Base-by-base conservation (phyloP, 1,140 invertebrate genomes). In the Sitobion miscanthi region DNA sequence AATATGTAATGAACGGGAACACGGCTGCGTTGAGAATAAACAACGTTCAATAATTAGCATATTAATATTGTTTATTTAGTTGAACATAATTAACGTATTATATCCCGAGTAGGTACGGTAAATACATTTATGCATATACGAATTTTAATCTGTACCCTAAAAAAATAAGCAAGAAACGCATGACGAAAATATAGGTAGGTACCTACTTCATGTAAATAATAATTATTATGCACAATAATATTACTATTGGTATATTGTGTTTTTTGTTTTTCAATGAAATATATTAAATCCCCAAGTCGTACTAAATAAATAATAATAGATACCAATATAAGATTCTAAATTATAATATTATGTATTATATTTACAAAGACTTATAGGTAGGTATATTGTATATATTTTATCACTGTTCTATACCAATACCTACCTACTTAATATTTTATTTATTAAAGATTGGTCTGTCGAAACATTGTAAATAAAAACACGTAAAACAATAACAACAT, bases 1-100 rank as follows among this genome's bases (percentile, higher is more conserved):
- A 98, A 95, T 98, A 98, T 2, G 97, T 96, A 95, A 99, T 98
- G 95, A 98, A 98, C 9, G 98, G 98, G 95, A 98, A 98, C 94
- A 98, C 97, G 86, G 97, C 98, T 98, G 95, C 20, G 96, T 96
- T 94, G 94, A 17, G 35, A 38, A 91, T 54, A 93, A 86, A 52
- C 38, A 62, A 57, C 38, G n/a, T 35, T 38, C 35, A 52, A 89
- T n/a, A 52, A 62, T 30, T 9, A 62, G 30, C 25, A 62, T 9
- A 52, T 52, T 52, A 52, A 11, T 52, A 52, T 52, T 52, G 14
- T 52, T 17, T 17, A 52, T 52, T 52, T 52, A 17, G 20, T 52
- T 52, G 14, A 52, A 52, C 49, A 52, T 52, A 17, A 52, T 52
- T 52, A 49, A 52, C 14, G 11, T 17, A 52, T 17, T 17, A 23